Evolutionary conservation across 1,140 invertebrate species (phyloP), one percentile per base, ranked within the genome.

Genomic region (Drosophila hydei): DNA sequence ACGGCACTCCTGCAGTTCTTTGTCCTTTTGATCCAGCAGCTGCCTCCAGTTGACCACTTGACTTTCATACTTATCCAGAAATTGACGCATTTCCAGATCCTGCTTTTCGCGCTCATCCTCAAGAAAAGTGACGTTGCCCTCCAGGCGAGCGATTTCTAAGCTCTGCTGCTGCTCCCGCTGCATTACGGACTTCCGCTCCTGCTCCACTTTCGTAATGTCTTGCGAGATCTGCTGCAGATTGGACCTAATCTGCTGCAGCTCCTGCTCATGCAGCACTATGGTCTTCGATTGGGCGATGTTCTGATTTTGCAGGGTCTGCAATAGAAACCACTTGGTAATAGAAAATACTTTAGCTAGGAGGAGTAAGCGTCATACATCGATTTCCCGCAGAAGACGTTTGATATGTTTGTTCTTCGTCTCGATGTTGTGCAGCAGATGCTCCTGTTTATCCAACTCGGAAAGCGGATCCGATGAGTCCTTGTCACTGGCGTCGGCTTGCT

Each of bases 371-470:
- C 36, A 54, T 38, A 91, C 90, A 65, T 91, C 91, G 16, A 91
- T 91, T 63, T 92, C 91, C 0, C 85, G 74, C 0, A 92, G 58
- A 9, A 92, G 54, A 5, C 91, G 72, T 45, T 92, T 92, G 8
- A 92, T 92, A 54, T 91, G 91, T n/a, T 91, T 92, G 52, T 92
- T 92, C 18, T 92, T 92, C 4, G 76, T 52, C 38, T 89, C 88
- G 2, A 91, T 92, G 30, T 91, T 91, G 1, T 79, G 79, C n/a
- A 92, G 69, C 2, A 92, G 61, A n/a, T 91, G 72, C 27, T 91
- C 85, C 51, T 92, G 90, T 16, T 88, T 89, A 48, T 92, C 91
- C 52, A 92, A 38, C 27, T 92, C 91, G 5, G 91, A 92, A 0
- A 92, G 45, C 0, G 87, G 91, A 68, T 91, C 91, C 25, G 90